phyloP scores from a whole-genome alignment of 2,797 vertebrate species.

The Hippoglossus hippoglossus region DNA sequence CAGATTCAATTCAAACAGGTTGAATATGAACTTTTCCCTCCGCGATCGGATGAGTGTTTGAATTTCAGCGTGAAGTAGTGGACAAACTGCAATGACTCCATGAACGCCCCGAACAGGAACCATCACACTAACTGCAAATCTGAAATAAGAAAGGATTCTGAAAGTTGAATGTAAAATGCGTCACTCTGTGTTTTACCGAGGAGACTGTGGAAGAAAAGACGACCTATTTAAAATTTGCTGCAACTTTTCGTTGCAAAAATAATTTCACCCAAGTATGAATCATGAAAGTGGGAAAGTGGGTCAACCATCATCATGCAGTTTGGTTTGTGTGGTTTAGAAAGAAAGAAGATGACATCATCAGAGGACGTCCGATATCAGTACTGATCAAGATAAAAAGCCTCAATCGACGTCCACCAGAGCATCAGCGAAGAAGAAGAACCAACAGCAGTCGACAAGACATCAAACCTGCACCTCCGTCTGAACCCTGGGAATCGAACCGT shows the following conservation, averaged over 20 bases:
- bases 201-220: neutral
- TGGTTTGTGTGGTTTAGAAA: constrained; percentile 39
- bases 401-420: neutral
- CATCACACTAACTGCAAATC: too few relatives aligned
- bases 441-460: neutral
- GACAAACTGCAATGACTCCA: too few relatives aligned
- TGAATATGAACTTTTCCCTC: too few relatives aligned
- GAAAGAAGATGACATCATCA: constrained; percentile 50
- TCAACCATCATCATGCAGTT: constrained; percentile 1
- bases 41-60: too few relatives aligned
- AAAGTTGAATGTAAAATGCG: too few relatives aligned
- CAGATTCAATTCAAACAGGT: too few relatives aligned
- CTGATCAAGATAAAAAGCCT: constrained; percentile 48
- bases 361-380: constrained; percentile 5
- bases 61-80: too few relatives aligned
- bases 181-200: too few relatives aligned
- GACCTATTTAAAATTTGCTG: constrained; percentile 60
- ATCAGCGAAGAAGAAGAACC: neutral
- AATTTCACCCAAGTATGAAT: neutral
- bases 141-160: too few relatives aligned
- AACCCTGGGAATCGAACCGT: constrained; percentile 8
- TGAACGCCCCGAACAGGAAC: too few relatives aligned
- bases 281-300: constrained; percentile 44
- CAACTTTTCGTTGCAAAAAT: constrained; percentile 10
- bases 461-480: constrained; percentile 24